Evolutionary conservation across 2,888 invertebrate genomes (phyloP).

Genomic region (Conomelus anceps): DNA sequence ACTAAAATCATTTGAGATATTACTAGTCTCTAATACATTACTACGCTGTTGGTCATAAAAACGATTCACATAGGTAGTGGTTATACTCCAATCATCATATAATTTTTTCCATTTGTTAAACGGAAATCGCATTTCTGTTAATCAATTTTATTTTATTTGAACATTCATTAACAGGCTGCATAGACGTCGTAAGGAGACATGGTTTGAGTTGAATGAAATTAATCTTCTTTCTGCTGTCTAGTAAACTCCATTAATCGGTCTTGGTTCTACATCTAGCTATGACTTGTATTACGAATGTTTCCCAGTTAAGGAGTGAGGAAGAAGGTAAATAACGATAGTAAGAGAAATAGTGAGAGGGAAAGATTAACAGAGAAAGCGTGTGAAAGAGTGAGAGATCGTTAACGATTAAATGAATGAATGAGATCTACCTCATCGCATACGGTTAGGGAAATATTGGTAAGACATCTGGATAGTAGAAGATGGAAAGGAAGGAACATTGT

Average conservation of each 20-base stretch:
- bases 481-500: not conserved
- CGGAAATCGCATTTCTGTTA: not conserved
- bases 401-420: not conserved
- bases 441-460: not conserved
- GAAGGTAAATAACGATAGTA: not conserved
- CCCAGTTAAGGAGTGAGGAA: not conserved
- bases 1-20: not conserved
- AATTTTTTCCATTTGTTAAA: not conserved
- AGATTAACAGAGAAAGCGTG: not conserved
- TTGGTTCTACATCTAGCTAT: not conserved
- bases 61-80: no score
- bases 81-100: not conserved
- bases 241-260: not conserved
- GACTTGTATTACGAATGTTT: not conserved
- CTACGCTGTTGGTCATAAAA: not conserved
- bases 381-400: not conserved
- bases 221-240: not conserved
- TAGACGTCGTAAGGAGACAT: not conserved
- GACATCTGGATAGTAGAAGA: not conserved
- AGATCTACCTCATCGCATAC: not conserved
- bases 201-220: not conserved
- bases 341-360: not conserved
- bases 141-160: not conserved
- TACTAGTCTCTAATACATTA: not conserved
- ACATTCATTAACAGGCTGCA: not conserved